These are phyloP conservation scores for Oithona nana DNA, from an alignment of 2,888 invertebrate genomes.

Conservation along the genomic window DNA sequence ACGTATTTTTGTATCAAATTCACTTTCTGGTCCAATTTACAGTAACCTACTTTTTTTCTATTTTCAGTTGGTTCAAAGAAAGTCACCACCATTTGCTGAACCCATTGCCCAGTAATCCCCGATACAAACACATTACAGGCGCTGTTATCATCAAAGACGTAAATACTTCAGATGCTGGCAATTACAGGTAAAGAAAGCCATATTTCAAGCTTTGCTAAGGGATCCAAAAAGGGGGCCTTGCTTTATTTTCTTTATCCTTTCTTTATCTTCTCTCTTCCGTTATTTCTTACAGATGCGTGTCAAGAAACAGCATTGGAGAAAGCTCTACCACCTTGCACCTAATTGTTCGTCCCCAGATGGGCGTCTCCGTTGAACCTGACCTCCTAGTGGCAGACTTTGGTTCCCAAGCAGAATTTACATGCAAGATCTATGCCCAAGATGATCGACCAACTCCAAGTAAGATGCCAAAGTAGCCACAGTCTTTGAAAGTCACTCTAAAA, in stretches of 20 bases:
- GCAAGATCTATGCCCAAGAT: background rate
- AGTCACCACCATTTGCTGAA: constrained; percentile 6
- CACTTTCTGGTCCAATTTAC: too few relatives aligned
- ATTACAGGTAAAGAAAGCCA: background rate
- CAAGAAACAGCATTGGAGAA: background rate
- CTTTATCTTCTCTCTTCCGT: background rate
- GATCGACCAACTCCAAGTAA: constrained; percentile 1
- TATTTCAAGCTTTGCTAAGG: background rate
- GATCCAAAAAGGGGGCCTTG: background rate
- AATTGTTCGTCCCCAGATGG: background rate
- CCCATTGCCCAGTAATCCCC: background rate
- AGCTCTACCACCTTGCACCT: constrained; percentile 1
- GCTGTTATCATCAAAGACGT: background rate
- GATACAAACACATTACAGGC: background rate
- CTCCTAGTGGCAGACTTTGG: constrained; percentile 2
- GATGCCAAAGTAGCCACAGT: too few relatives aligned
- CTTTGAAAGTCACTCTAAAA: too few relatives aligned
- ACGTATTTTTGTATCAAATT: too few relatives aligned
- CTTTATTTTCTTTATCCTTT: background rate
- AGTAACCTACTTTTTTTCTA: background rate
- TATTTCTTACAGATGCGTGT: background rate
- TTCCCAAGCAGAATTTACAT: constrained; percentile 5
- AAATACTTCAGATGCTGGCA: background rate
- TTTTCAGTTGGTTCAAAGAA: constrained; percentile 12
- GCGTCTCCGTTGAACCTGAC: background rate